These are phyloP conservation scores for Heloderma charlesbogerti DNA, from an alignment of 2,113 vertebrate genomes.

Conservation along the genomic window DNA sequence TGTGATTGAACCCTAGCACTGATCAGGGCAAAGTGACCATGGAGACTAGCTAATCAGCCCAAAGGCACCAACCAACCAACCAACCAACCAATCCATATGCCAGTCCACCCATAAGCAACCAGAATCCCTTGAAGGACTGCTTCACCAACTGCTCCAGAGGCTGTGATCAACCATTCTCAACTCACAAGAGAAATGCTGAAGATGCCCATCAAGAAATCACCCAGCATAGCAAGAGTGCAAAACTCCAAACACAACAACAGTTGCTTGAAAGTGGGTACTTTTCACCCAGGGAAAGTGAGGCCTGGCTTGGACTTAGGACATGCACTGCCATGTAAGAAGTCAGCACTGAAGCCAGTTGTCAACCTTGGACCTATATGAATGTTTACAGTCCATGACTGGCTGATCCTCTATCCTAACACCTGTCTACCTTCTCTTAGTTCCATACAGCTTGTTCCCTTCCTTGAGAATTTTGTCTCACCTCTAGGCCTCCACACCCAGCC, in stretches of 20 bases:
- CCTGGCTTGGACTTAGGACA: background rate
- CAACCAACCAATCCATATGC: too few species aligned
- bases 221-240: background rate
- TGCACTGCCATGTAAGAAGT: background rate
- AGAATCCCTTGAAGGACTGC: too few species aligned
- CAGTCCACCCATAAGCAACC: background rate
- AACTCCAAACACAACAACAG: background rate
- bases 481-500: background rate
- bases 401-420: background rate
- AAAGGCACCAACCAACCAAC: background rate
- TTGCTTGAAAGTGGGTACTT: background rate
- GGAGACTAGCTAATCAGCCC: background rate
- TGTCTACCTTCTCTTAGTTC: background rate
- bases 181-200: background rate
- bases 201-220: background rate
- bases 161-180: background rate
- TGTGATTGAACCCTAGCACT: background rate
- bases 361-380: background rate
- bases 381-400: background rate
- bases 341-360: background rate
- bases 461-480: background rate
- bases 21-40: background rate
- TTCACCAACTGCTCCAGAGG: background rate
- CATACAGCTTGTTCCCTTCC: background rate
- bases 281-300: background rate